A percentile compares a stretch with the other conserved stretches of the same genome.
These are phyloP conservation scores for Cyanoliseus patagonus DNA, from an alignment of 2,113 vertebrate species.

Conservation along the genomic window DNA sequence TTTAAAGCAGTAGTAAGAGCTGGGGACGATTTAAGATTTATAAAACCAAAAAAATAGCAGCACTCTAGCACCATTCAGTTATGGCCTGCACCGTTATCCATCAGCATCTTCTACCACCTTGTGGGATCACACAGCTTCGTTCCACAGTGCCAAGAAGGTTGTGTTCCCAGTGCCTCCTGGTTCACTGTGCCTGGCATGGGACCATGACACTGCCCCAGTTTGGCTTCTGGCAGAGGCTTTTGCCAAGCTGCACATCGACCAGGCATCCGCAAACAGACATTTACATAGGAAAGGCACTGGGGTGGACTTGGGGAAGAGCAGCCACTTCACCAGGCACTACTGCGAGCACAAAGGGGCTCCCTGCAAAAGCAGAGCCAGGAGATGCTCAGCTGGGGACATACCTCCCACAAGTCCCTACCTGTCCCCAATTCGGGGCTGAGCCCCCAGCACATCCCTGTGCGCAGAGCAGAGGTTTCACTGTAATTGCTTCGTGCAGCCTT, in stretches of 20 bases:
- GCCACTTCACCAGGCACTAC: accelerated
- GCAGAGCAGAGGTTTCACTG: accelerated
- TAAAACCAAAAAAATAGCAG: not conserved
- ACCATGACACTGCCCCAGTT: accelerated
- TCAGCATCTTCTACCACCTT: slow-evolving; percentile 2
- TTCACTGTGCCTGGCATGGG: too few relatives aligned
- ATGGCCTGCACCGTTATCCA: not conserved
- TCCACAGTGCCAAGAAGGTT: not conserved
- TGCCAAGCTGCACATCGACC: not conserved
- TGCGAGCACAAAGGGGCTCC: not conserved
- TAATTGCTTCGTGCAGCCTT: not conserved
- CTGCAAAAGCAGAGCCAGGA: not conserved
- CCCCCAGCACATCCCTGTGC: not conserved
- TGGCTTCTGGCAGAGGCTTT: not conserved
- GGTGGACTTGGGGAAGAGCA: not conserved
- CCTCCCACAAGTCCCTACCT: accelerated
- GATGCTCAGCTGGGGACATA: not conserved
- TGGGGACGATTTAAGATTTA: not conserved
- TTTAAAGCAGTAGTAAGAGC: slow-evolving; percentile 16
- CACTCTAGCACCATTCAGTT: not conserved
- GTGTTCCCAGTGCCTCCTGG: not conserved
- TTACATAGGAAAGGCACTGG: accelerated
- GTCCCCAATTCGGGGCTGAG: not conserved
- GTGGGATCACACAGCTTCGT: not conserved
- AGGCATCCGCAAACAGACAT: accelerated